phyloP scores from a whole-genome alignment of 64 coral and sea anemone species.

The Anthopleura sola region DNA sequence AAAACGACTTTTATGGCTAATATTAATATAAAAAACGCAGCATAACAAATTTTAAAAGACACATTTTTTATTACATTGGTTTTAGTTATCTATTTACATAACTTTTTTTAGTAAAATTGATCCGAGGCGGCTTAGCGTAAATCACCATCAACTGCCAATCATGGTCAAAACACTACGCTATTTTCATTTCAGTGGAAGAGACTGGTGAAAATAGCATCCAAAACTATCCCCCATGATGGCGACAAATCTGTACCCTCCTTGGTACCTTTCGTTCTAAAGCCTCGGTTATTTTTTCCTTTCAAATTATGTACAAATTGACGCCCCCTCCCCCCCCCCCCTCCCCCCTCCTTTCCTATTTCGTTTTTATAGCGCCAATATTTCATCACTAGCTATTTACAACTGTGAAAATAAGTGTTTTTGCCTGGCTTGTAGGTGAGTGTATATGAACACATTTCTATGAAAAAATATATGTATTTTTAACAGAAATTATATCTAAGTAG shows the following conservation, averaged over 20 bases:
- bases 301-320: background rate
- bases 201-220: background rate
- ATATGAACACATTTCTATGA: background rate
- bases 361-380: no score
- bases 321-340: background rate
- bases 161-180: background rate
- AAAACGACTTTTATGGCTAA: no score
- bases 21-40: no score
- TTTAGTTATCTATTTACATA: background rate
- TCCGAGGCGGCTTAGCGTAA: background rate
- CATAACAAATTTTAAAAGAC: background rate
- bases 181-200: background rate
- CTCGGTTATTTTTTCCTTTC: background rate
- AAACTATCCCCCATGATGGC: background rate
- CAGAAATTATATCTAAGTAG: background rate
- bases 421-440: background rate
- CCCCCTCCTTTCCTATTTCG: no score
- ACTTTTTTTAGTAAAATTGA: background rate
- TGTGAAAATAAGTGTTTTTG: background rate
- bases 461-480: background rate
- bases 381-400: background rate
- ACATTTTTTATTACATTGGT: background rate
- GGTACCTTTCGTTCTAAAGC: background rate
- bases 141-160: background rate
- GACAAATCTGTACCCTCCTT: background rate